Base-by-base conservation (phyloP, 2,888 invertebrate genomes). In the Aethes cnicana region DNA sequence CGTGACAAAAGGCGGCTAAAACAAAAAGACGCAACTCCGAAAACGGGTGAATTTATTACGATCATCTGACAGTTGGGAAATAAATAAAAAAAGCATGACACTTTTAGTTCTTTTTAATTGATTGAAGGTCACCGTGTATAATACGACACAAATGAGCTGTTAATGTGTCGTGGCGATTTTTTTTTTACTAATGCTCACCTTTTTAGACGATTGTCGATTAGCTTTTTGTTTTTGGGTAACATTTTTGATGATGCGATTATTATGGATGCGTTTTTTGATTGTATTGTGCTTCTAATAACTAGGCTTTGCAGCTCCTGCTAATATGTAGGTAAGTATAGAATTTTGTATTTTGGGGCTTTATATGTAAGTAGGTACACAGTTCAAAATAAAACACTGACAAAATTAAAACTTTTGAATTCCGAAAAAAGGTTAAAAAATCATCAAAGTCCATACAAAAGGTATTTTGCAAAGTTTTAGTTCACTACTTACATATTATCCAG, bases 141-240 rank as follows among this genome's bases (percentile, higher is more conserved):
- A 84, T 85, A 71, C 74, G 65, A 63, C 67, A 69, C 70, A 75
- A 77, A 82, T 81, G 72, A 81, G 69, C 77, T 73, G 79, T 68
- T 83, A 83, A 85, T 82, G 74, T 69, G 73, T 72, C 72, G 61
- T 57, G 70, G 65, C 54, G 54, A 62, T 73, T 75, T 63, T 60
- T 66, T 69, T 68, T 69, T 75, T 68, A 37, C 23, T 46, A 47
- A 49, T 52, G 16, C 60, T 64, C 65, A 63, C 67, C 43, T 52
- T 52, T 30, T 52, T 32, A 28, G 25, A 25, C 25, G 17, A 25
- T 37, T 16, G 25, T 23, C 39, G 52, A 23, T 52, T 37, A 37
- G 30, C 18, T n/a, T 52, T 46, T 44, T 52, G 44, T 52, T 52
- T 43, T 50, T 30, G 11, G 17, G 12, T 42, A 16, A 18, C 28